Percentiles rank a stretch among this genome's conserved stretches.
These are phyloP conservation scores for Meliscaeva auricollis DNA, from an alignment of 2,888 invertebrate genomes.

Conservation along the genomic window DNA sequence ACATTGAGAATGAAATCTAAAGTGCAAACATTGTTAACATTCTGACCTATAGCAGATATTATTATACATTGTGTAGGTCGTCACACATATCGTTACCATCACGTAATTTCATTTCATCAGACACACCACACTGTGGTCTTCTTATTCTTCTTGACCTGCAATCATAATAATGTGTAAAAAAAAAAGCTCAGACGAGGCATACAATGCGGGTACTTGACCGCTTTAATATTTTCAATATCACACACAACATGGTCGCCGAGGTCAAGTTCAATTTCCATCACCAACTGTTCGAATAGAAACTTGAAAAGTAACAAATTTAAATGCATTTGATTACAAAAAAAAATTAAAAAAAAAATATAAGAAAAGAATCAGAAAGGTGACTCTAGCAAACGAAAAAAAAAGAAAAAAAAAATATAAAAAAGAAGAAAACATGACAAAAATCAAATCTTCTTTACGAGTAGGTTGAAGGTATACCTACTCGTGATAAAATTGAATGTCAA, in stretches of 20 bases:
- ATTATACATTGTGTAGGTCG: no score
- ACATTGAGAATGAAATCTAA: no score
- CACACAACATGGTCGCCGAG: not conserved
- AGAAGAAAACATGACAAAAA: slow-evolving; percentile 21
- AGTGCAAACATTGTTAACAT: no score
- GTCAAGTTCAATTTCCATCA: slow-evolving; percentile 14
- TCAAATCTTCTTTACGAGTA: slow-evolving; percentile 52
- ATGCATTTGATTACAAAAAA: not conserved
- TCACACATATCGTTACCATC: no score
- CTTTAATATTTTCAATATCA: not conserved
- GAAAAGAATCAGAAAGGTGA: slow-evolving; percentile 13
- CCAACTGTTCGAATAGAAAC: not conserved
- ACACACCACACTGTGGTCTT: no score
- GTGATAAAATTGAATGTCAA: slow-evolving; percentile 72
- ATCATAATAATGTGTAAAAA: no score
- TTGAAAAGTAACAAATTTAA: not conserved
- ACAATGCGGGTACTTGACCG: slow-evolving; percentile 13
- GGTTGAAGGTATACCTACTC: slow-evolving; percentile 4
- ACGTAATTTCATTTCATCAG: no score
- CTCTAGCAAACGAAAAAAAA: not conserved
- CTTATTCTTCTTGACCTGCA: no score
- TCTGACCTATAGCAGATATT: no score
- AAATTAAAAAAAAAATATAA: not conserved
- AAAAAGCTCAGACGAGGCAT: not conserved
- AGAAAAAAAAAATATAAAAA: no score